Base-by-base conservation (phyloP, 2,888 invertebrate species). In the Branchellion lobata region DNA sequence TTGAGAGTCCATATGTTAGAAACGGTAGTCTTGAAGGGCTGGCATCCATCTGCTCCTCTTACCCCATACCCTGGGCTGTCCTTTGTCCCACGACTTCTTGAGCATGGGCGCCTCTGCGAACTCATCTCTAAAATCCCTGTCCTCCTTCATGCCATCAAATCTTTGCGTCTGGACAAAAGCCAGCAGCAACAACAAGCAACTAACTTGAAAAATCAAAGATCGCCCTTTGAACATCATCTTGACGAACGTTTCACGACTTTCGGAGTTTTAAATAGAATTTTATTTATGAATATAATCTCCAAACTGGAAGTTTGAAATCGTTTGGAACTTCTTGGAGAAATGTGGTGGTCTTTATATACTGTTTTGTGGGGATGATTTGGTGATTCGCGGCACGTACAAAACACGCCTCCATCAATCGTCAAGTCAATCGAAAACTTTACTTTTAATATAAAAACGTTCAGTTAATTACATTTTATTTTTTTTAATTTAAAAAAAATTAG, bases 11-110 rank as follows among this genome's bases (percentile, higher is more conserved):
- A n/a, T n/a, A n/a, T n/a, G n/a, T n/a, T n/a, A n/a, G n/a, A n/a
- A n/a, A n/a, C n/a, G 14, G 14, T 40, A 40, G 14, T 57, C 24
- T 57, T 57, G 11, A 14, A 14, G 11, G n/a, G 11, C 21, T 18
- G 61, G 24, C 5, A 5, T n/a, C 61, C 14, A 57, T 57, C 61
- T 57, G 24, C 61, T 57, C 21, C 61, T 57, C 29, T 75, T 47
- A 27, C 75, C 75, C 75, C 75, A 75, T 29, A 75, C 51, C 31
- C 75, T 40, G 51, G 51, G 40, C 31, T 40, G 51, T 8, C 33
- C 51, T 21, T 75, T 75, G 75, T 75, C 75, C 75, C 75, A 75
- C 27, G 51, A 27, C n/a, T 29, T 75, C 75, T 75, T 75, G 53
- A 53, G 27, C 3, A 21, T 3, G 8, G 31, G 71, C 3, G 21